phyloP scores from a whole-genome alignment of 2,797 vertebrate species.

The Lithobates pipiens region DNA sequence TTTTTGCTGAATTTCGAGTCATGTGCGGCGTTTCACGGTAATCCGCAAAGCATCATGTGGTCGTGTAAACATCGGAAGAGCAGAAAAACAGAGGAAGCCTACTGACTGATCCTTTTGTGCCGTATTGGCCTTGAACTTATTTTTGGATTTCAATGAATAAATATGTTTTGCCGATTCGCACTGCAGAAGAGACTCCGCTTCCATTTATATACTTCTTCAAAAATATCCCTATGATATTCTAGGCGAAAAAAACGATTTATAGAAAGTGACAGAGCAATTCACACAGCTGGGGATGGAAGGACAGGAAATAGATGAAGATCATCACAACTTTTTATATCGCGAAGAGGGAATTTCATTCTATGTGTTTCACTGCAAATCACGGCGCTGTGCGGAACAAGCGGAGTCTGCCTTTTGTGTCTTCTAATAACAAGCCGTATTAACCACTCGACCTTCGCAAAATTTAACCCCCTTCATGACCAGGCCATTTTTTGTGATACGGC shows the following conservation, averaged over 20 bases:
- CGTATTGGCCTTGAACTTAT: slow-evolving; percentile 61
- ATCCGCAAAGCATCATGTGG: slow-evolving; percentile 62
- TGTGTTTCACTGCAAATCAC: background rate
- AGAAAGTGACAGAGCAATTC: background rate
- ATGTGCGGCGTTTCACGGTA: slow-evolving; percentile 58
- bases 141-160: slow-evolving; percentile 57
- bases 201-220: background rate
- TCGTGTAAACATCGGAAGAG: slow-evolving; percentile 12
- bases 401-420: too few species aligned
- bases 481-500: too few species aligned
- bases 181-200: background rate
- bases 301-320: background rate
- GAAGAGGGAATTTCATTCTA: background rate
- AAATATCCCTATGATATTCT: background rate
- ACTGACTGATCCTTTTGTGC: slow-evolving; percentile 52
- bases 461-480: too few species aligned
- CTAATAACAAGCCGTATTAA: background rate
- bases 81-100: slow-evolving; percentile 3
- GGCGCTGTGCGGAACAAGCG: too few species aligned
- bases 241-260: background rate
- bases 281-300: background rate
- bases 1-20: slow-evolving; percentile 65
- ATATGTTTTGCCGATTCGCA: background rate
- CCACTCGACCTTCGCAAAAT: too few species aligned
- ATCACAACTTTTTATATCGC: background rate